Conservation (phyloP, 2,888 invertebrate genomes). For the Seladonia tumulorum region DNA sequence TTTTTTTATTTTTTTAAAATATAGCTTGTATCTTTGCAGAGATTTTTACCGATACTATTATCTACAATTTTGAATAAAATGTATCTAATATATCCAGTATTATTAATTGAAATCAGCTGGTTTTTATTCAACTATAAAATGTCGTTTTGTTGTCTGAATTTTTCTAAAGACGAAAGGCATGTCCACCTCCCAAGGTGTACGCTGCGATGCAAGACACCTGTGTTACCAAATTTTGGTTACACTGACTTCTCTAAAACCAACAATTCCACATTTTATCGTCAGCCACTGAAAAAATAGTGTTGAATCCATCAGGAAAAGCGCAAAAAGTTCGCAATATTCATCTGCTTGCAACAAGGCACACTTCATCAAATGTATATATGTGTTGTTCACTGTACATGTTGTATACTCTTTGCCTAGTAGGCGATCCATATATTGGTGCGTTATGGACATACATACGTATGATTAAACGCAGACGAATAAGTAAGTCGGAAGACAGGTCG, state of each 20-base stretch:
- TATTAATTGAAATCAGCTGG: not conserved
- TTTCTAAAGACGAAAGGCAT: not conserved
- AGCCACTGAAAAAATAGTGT: not conserved
- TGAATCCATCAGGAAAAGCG: not conserved
- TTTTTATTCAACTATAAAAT: constrained; percentile 1
- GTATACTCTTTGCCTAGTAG: constrained; percentile 35
- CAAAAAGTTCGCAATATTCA: not conserved
- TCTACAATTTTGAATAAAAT: not conserved
- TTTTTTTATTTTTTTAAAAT: not conserved
- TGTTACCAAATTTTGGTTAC: not conserved
- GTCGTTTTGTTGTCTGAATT: not conserved
- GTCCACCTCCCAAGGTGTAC: not conserved
- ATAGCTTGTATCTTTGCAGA: not conserved
- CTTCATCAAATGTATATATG: not conserved
- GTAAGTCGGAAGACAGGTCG: constrained; percentile 68
- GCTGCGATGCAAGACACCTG: not conserved
- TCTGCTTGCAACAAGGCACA: not conserved
- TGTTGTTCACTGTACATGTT: constrained; percentile 26
- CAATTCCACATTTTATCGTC: not conserved
- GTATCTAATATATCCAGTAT: not conserved
- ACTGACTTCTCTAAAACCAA: not conserved
- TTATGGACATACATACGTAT: not conserved
- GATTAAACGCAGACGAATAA: constrained; percentile 25
- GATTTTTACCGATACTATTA: not conserved
- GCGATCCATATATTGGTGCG: constrained; percentile 4